phyloP scores from a whole-genome alignment of 2,113 vertebrate species.

The Nesospiza acunhae region DNA sequence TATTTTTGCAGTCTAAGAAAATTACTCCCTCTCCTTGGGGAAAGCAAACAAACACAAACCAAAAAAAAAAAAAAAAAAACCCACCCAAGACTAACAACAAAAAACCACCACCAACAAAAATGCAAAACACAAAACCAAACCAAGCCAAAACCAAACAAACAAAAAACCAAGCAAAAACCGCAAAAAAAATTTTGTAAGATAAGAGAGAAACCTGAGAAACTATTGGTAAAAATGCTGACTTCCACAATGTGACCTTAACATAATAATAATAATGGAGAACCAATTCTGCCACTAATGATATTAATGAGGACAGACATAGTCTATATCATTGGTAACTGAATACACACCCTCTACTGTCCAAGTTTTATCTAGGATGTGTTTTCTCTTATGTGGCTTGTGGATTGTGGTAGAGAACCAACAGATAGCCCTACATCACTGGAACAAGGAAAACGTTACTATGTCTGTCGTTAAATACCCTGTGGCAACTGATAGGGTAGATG shows the following conservation, averaged over 20 bases:
- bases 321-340: background rate
- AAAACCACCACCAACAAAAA: background rate
- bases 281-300: background rate
- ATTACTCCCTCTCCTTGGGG: background rate
- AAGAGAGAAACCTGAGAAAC: background rate
- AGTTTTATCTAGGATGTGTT: background rate
- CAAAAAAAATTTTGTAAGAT: background rate
- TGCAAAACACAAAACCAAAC: background rate
- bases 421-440: background rate
- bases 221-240: background rate
- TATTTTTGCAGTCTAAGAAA: background rate
- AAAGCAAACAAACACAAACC: background rate
- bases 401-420: background rate
- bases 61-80: background rate
- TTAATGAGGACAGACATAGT: background rate
- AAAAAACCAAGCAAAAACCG: background rate
- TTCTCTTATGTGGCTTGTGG: background rate
- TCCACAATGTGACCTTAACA: background rate
- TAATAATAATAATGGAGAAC: background rate
- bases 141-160: background rate
- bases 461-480: background rate
- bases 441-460: background rate
- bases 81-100: background rate
- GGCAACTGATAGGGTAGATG: background rate
- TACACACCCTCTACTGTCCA: rapidly evolving